Evolutionary conservation across 2,888 invertebrate species (phyloP).

Genomic region (Diaperis boleti): DNA sequence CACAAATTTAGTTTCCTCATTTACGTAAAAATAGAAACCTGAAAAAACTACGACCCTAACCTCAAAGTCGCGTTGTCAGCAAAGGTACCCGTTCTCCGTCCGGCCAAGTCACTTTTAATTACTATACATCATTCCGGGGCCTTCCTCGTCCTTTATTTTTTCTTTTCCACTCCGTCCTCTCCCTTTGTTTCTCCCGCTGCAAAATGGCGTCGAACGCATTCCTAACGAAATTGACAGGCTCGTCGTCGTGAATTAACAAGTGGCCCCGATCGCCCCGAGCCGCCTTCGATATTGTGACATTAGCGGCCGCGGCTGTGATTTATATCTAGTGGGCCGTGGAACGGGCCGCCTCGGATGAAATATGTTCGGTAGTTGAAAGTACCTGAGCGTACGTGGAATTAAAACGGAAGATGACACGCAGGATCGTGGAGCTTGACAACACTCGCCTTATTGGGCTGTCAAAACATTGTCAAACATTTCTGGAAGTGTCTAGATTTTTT

Average conservation of each 20-base stretch:
- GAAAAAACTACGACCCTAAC: too few relatives aligned
- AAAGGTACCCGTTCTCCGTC: too few relatives aligned
- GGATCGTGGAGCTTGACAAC: too few relatives aligned
- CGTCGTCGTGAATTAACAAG: conserved; percentile 28
- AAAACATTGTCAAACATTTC: too few relatives aligned
- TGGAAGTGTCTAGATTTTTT: too few relatives aligned
- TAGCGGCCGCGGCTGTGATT: conserved; percentile 45
- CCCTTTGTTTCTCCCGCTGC: background rate
- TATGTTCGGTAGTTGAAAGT: conserved; percentile 48
- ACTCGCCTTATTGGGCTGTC: too few relatives aligned
- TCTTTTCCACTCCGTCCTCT: background rate
- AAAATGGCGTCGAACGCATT: conserved; percentile 28
- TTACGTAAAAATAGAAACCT: too few relatives aligned
- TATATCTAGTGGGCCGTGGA: conserved; percentile 41
- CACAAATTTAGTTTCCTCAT: too few relatives aligned
- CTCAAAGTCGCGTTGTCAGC: too few relatives aligned
- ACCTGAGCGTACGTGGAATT: too few relatives aligned
- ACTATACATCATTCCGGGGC: background rate
- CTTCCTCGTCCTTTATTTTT: background rate
- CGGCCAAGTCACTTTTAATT: background rate
- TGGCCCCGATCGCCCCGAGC: conserved; percentile 38
- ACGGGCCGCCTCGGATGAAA: conserved; percentile 43
- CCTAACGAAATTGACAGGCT: conserved; percentile 22
- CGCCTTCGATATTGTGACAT: conserved; percentile 48
- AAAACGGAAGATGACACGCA: too few relatives aligned